Base-by-base conservation (phyloP, 2,888 invertebrate species). In the Anthrax anthrax region DNA sequence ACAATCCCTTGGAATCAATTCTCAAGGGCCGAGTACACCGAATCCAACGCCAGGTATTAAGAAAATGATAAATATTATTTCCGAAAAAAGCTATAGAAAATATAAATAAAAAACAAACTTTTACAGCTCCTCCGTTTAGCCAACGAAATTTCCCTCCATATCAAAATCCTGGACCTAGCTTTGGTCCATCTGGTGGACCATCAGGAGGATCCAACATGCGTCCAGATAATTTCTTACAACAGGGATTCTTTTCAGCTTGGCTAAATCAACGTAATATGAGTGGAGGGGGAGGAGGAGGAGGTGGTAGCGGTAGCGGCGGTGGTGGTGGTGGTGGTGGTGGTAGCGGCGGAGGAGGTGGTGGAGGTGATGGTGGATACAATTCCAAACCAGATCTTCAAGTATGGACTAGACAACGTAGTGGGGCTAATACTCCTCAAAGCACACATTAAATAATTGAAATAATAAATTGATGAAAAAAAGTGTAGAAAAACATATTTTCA, bases 1-100 rank as follows among this genome's bases (percentile, higher is more conserved):
- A 62, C 88, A 89, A 67, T 86, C 87, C 39, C 71, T 89, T 57
- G 89, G 88, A 55, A 80, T 83, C 43, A 82, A 77, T 61, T 76
- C 77, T 2, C 65, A 66, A 58, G 58, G 64, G 51, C 64, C 76
- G 70, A 73, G 73, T 72, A 57, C 73, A 68, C 48, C 75, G 37
- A 63, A 64, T 71, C 59, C 75, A 71, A 56, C 68, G 62, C 67
- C 80, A 71, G 60, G 75, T 84, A 47, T 84, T 84, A 47, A 79
- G 90, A 56, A 88, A 23, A 6, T 23, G 23, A 23, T 23, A 6
- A 8, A 23, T 23, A 8, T 23, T 23, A 6, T 8, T 8, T 23
- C 4, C 8, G 9, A 32, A 32, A 32, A 32, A 32, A 32, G 13
- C 12, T 32, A 4, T 32, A 32, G 12, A 32, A 32, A 32, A 32